A percentile compares a stretch with the other conserved stretches of the same genome.
Evolutionary conservation across 2,113 vertebrate genomes (phyloP).

Genomic region (Quiscalus mexicanus): DNA sequence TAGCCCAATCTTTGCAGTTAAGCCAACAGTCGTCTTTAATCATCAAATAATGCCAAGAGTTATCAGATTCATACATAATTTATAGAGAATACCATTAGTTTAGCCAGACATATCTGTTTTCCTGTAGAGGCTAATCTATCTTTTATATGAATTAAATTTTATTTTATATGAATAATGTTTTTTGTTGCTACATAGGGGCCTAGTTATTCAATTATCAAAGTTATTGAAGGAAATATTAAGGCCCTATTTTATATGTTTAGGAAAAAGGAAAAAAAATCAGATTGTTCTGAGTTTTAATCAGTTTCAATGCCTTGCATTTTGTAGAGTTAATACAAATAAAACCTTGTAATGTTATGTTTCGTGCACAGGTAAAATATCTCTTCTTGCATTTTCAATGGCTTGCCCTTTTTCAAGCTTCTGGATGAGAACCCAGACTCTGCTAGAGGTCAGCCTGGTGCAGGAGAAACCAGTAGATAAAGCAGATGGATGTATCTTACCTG

Average conservation of each 20-base stretch:
- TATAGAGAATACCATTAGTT: background rate
- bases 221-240: background rate
- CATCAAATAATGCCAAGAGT: background rate
- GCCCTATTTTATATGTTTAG: background rate
- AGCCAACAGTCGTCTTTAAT: background rate
- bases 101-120: background rate
- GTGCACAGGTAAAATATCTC: background rate
- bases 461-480: background rate
- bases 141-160: background rate
- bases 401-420: background rate
- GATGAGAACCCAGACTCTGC: background rate
- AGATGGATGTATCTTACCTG: background rate
- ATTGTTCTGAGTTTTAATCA: background rate
- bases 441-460: background rate
- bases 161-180: background rate
- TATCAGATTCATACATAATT: background rate
- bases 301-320: background rate
- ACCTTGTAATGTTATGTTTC: background rate
- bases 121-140: background rate
- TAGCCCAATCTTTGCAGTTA: background rate
- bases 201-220: background rate
- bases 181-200: background rate
- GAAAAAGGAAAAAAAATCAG: background rate
- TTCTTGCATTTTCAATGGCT: background rate
- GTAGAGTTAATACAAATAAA: background rate